These are phyloP conservation scores for Pelagia noctiluca DNA, from an alignment of 30 jellyfish, hydroid and myxozoan genomes.

Conservation along the genomic window DNA sequence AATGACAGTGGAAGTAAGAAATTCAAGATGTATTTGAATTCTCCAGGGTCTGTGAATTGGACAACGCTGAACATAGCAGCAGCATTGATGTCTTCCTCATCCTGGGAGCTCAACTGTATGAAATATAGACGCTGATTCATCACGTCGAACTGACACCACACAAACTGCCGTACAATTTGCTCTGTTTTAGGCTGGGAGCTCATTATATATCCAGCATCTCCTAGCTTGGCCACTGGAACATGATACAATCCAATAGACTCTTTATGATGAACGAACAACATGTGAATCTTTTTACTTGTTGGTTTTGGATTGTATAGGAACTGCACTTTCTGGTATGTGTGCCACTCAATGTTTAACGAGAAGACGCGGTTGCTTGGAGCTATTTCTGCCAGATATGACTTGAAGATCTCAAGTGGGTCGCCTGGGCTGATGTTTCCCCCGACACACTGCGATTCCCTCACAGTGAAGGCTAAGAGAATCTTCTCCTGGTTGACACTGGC, in stretches of 20 bases:
- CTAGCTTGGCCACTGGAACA: constrained; percentile 73
- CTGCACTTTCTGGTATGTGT: constrained; percentile 84
- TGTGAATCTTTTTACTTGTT: constrained; percentile 30
- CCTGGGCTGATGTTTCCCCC: constrained; percentile 44
- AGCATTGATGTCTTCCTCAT: constrained; percentile 74
- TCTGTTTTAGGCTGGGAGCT: constrained; percentile 84
- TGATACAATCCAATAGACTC: constrained; percentile 81
- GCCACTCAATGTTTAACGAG: constrained; percentile 86
- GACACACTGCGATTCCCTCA: constrained; percentile 43
- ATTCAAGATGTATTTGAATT: constrained; percentile 64
- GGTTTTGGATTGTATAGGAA: constrained; percentile 56
- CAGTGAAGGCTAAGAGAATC: constrained; percentile 78
- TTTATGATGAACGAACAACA: constrained; percentile 80
- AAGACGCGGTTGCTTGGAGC: constrained; percentile 85
- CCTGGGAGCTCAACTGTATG: constrained; percentile 76
- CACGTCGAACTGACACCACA: constrained; percentile 88
- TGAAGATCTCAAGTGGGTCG: constrained; percentile 53
- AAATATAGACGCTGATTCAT: constrained; percentile 72
- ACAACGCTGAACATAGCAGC: constrained; percentile 70
- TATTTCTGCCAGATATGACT: constrained; percentile 86
- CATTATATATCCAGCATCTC: constrained; percentile 78
- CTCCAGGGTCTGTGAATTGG: constrained; percentile 68
- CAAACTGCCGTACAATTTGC: constrained; percentile 71
- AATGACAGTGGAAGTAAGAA: constrained; percentile 72
- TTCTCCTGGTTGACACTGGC: constrained; percentile 79